A percentile compares a stretch with the other conserved stretches of the same genome.
These are phyloP conservation scores for Oncorhynchus tshawytscha DNA, from an alignment of 2,113 vertebrate genomes.

Conservation along the genomic window DNA sequence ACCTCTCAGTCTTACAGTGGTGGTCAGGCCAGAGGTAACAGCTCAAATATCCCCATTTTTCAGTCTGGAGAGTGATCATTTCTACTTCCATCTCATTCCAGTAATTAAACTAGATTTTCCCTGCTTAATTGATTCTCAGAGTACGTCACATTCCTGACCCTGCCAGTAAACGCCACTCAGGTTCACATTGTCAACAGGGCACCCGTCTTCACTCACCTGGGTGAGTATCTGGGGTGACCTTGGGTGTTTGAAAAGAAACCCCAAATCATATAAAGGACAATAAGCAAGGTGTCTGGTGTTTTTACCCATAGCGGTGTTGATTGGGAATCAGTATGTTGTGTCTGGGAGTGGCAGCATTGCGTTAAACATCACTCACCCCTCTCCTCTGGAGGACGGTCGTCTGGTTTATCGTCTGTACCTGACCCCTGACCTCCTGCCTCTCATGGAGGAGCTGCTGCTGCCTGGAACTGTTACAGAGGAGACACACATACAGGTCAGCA, in stretches of 20 bases:
- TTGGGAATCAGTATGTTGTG: constrained; percentile 77
- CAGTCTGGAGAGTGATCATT: background rate
- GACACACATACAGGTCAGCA: constrained; percentile 83
- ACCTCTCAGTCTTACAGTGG: constrained; percentile 76
- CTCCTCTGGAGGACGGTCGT: constrained; percentile 80
- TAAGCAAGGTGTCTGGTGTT: background rate
- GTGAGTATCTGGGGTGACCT: constrained; percentile 66
- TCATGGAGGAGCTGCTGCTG: constrained; percentile 79
- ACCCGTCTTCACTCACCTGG: constrained; percentile 92
- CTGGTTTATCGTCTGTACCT: constrained; percentile 81
- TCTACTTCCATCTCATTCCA: too few relatives aligned
- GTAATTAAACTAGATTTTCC: background rate
- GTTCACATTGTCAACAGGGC: constrained; percentile 79
- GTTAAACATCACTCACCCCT: constrained; percentile 78
- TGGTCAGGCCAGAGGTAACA: constrained; percentile 81
- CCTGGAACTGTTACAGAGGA: constrained; percentile 76
- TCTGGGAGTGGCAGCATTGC: constrained; percentile 78
- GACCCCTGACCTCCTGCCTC: constrained; percentile 79
- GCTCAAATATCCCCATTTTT: background rate
- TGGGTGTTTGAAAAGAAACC: background rate
- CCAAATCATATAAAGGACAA: background rate
- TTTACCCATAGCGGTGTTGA: constrained; percentile 74
- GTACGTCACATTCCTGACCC: constrained; percentile 84
- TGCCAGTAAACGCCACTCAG: constrained; percentile 78
- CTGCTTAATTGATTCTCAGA: constrained; percentile 67